Evolutionary conservation across 1,140 invertebrate genomes (phyloP).

Genomic region (Drosophila miranda): DNA sequence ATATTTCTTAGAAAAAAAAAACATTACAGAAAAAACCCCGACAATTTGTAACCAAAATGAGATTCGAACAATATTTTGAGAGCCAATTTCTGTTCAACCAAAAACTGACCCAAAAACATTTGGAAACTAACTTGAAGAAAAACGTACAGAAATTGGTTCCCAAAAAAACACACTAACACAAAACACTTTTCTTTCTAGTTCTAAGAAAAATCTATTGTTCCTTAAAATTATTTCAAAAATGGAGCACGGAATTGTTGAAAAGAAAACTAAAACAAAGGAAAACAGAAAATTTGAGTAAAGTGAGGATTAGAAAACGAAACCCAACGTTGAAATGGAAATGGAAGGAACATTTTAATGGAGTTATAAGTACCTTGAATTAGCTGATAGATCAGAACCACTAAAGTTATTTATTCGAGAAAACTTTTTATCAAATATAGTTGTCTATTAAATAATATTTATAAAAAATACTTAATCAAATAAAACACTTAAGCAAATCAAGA

Average conservation of each 20-base stretch:
- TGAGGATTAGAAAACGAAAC: conserved; percentile 44
- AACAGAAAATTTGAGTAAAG: conserved; percentile 14
- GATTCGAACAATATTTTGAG: conserved; percentile 38
- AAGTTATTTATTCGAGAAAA: conserved; percentile 25
- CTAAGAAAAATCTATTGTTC: conserved; percentile 23
- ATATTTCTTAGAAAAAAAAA: conserved; percentile 42
- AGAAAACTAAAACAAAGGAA: conserved; percentile 36
- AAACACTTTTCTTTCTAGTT: conserved; percentile 7
- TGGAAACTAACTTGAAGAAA: conserved; percentile 18
- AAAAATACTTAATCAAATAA: conserved; percentile 52
- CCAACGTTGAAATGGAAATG: conserved; percentile 49
- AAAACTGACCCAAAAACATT: conserved; percentile 63
- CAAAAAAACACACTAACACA: conserved; percentile 23
- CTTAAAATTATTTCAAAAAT: conserved; percentile 28
- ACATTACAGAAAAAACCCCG: conserved; percentile 26
- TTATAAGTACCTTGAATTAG: conserved; percentile 82
- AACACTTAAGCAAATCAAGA: conserved; percentile 44
- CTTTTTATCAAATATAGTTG: conserved; percentile 37
- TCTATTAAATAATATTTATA: conserved; percentile 42
- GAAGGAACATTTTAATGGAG: conserved; percentile 66
- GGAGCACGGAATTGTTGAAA: conserved; percentile 71
- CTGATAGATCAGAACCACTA: conserved; percentile 63
- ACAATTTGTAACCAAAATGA: conserved; percentile 71
- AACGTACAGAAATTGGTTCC: conserved; percentile 41
- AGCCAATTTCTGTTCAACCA: conserved; percentile 43